A percentile compares a stretch with the other conserved stretches of the same genome.
Evolutionary conservation across 2,797 vertebrate genomes (phyloP).

Genomic region (Coilia nasus): DNA sequence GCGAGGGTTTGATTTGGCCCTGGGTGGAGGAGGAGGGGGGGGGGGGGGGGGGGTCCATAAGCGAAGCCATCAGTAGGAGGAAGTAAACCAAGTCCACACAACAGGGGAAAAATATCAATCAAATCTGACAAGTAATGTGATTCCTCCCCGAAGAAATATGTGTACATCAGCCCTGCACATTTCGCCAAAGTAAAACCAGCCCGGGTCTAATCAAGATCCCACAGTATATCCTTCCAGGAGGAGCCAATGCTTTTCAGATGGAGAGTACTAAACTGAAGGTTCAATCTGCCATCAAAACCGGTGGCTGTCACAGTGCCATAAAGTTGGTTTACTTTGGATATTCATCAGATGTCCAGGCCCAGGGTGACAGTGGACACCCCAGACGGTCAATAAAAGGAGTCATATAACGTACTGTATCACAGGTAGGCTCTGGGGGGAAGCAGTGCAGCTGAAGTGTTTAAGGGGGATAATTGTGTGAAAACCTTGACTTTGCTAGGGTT

Average conservation of each 20-base stretch:
- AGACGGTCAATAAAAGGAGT: neutral
- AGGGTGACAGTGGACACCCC: neutral
- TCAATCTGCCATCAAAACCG: constrained; percentile 17
- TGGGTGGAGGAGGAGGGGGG: neutral
- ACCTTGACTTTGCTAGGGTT: too few species aligned
- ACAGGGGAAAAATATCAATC: constrained; percentile 4
- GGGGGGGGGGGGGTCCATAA: neutral
- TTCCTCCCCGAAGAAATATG: constrained; percentile 19
- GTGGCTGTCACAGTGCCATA: neutral
- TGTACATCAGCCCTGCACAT: constrained; percentile 4
- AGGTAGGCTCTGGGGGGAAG: too few species aligned
- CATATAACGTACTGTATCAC: too few species aligned
- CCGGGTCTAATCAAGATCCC: constrained; percentile 19
- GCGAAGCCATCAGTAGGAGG: neutral
- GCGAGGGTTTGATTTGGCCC: neutral
- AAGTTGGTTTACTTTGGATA: constrained; percentile 21
- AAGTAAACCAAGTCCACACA: constrained; percentile 1
- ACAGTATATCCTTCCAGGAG: constrained; percentile 18
- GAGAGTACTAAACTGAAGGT: constrained; percentile 21
- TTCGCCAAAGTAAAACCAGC: constrained; percentile 10
- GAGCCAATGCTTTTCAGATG: neutral
- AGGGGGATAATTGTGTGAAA: too few species aligned
- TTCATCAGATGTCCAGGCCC: constrained; percentile 7
- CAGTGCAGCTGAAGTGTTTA: too few species aligned
- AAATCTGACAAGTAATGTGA: constrained; percentile 26